Percentiles rank a stretch among this genome's conserved stretches.
Conservation (phyloP, 2,113 vertebrate species). For the Phylloscopus whistleri region DNA sequence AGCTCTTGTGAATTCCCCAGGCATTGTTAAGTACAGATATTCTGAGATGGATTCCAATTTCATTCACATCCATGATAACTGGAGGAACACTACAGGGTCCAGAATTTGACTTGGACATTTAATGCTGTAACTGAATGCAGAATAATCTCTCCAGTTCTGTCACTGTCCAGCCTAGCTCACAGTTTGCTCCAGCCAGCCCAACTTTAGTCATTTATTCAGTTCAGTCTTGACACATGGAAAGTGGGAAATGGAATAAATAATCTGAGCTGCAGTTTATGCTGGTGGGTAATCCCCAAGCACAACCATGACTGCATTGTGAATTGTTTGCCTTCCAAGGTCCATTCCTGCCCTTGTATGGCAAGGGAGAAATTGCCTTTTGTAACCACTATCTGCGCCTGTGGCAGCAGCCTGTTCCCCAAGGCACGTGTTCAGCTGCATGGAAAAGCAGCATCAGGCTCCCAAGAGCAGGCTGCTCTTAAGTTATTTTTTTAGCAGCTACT, state of each 20-base stretch:
- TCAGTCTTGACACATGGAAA: neutral
- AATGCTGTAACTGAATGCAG: neutral
- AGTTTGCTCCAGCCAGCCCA: neutral
- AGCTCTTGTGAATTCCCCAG: constrained; percentile 3
- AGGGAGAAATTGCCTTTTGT: constrained; percentile 1
- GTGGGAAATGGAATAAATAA: neutral
- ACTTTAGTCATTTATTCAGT: neutral
- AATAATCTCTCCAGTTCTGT: neutral
- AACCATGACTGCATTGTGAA: neutral
- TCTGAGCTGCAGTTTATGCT: neutral
- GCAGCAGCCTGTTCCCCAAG: neutral
- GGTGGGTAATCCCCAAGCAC: neutral
- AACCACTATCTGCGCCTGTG: neutral
- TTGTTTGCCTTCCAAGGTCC: constrained; percentile 11
- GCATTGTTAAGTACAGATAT: constrained; percentile 4
- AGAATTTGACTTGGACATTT: neutral
- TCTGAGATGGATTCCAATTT: constrained; percentile 16
- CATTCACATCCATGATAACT: neutral
- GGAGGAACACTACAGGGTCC: neutral
- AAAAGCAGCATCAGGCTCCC: neutral
- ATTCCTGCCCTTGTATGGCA: constrained; percentile 35
- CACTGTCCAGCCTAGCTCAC: neutral
- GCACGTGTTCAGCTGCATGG: neutral
- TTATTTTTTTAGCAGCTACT: neutral
- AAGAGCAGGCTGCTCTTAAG: neutral